Evolutionary conservation across 2,888 invertebrate genomes (phyloP), one percentile per base, ranked within the genome.

Genomic region (Theodoxus fluviatilis): DNA sequence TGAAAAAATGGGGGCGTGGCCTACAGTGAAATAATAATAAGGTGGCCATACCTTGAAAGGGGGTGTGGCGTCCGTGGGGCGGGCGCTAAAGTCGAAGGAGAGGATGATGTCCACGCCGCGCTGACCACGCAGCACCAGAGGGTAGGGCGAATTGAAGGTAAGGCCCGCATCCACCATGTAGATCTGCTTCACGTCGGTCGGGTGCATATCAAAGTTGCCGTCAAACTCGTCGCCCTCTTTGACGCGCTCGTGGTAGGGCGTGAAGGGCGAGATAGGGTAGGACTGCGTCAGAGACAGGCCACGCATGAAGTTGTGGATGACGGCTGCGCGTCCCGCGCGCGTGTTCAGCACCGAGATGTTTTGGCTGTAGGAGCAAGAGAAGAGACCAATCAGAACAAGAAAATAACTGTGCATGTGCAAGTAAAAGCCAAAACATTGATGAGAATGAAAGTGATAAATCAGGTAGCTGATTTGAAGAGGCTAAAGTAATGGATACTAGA

Each of bases 91-190:
- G 78, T 89, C 89, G 75, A 88, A 88, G 1, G 87, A 85, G 49
- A 88, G 74, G 68, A 87, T 87, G 61, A 89, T 77, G 71, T 88
- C 86, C 9, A 88, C 86, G n/a, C 80, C 84, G 66, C 89, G 77
- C 78, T 88, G 88, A 1, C 88, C 87, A 55, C 89, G 76, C 33
- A 88, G 79, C 7, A 88, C 81, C 3, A 88, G 79, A 0, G 89
- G 89, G 78, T 83, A 88, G 0, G 89, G 89, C 3, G 88, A 85
- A 80, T 89, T 89, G 79, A 88, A 88, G 7, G 88, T 87, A 64
- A 89, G 78, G 0, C 89, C 89, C 38, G 87, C 86, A 76, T 89
- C 89, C 2, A 88, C 89, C 76, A 89, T 82, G 78, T 86, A 88
- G 57, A 88, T 77, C 67, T 86, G 86, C 74, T 88, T 88, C 22